Conservation (phyloP, 2,888 invertebrate species). For the Dryadula phaetusa region DNA sequence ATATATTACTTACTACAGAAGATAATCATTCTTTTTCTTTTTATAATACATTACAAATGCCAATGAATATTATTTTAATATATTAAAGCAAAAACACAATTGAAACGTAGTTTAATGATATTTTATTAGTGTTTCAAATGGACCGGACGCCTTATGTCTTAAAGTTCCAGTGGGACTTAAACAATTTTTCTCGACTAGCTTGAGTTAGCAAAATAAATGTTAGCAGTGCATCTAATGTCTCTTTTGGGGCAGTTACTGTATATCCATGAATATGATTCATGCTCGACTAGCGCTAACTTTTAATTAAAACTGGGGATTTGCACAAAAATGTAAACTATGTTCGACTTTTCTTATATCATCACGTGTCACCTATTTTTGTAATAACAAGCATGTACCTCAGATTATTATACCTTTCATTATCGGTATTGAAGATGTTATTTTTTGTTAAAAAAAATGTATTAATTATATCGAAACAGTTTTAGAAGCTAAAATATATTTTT, state of each 20-base stretch:
- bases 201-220: conserved; percentile 53
- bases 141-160: conserved; percentile 17
- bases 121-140: conserved; percentile 9
- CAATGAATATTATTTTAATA: not conserved
- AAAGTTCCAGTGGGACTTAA: conserved; percentile 21
- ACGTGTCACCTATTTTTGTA: not conserved
- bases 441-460: too few species aligned
- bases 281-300: conserved; percentile 58
- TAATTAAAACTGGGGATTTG: conserved; percentile 71
- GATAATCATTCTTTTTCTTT: not conserved
- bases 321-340: conserved; percentile 54
- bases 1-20: not conserved
- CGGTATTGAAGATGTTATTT: too few species aligned
- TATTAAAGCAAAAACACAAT: not conserved
- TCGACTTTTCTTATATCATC: conserved; percentile 12
- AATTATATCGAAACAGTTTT: too few species aligned
- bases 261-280: conserved; percentile 67
- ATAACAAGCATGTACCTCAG: not conserved
- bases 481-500: too few species aligned
- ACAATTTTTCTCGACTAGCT: conserved; percentile 44
- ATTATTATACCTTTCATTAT: not conserved
- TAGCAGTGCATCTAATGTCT: conserved; percentile 57
- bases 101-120: not conserved
- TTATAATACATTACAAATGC: not conserved
- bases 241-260: conserved; percentile 64